Percentiles rank a stretch among this genome's conserved stretches.
These are phyloP conservation scores for Galbula dea DNA, from an alignment of 2,113 vertebrate species.

Conservation along the genomic window DNA sequence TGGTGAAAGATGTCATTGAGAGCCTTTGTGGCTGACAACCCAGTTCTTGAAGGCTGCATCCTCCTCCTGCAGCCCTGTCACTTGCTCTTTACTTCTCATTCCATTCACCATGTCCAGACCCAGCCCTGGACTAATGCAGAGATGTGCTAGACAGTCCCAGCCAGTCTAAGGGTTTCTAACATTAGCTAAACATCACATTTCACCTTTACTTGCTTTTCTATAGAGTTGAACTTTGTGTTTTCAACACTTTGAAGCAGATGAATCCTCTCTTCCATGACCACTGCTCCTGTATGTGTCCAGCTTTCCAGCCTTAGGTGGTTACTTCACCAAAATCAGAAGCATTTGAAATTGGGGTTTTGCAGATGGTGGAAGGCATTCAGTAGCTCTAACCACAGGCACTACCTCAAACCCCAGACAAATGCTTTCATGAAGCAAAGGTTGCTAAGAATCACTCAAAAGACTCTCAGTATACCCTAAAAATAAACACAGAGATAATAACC, in stretches of 20 bases:
- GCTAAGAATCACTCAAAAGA: background rate
- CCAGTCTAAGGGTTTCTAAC: background rate
- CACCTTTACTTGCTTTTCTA: background rate
- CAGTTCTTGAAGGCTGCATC: background rate
- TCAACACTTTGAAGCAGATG: background rate
- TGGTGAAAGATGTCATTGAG: background rate
- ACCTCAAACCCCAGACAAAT: background rate
- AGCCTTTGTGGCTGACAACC: background rate
- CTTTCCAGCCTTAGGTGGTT: background rate
- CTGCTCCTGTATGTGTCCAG: background rate
- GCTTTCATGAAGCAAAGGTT: background rate
- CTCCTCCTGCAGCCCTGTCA: background rate
- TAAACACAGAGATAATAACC: background rate
- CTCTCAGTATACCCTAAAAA: background rate
- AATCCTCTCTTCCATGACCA: background rate
- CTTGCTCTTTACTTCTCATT: background rate
- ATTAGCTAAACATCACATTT: background rate
- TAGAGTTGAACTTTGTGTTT: background rate
- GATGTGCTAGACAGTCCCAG: background rate
- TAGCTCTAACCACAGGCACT: background rate
- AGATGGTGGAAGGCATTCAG: background rate
- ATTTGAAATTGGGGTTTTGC: background rate
- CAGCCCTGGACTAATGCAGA: background rate
- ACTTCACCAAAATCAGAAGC: background rate
- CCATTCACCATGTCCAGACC: background rate